These are phyloP conservation scores for Dioctria rufipes DNA, from an alignment of 2,888 invertebrate species.

Conservation along the genomic window DNA sequence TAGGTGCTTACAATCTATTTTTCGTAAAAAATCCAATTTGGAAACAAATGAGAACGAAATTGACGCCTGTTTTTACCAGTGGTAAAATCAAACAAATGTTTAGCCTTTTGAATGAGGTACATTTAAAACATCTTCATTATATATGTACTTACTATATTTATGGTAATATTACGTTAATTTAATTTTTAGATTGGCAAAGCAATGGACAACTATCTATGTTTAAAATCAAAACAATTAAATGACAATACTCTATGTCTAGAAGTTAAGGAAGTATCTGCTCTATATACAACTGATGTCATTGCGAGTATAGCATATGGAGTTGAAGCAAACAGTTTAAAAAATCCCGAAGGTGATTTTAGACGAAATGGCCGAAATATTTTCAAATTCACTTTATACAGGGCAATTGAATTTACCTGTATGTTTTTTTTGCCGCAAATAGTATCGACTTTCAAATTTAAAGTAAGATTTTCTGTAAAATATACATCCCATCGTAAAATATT, in stretches of 20 bases:
- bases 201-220: conserved; percentile 63
- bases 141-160: too few relatives aligned
- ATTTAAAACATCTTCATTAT: too few relatives aligned
- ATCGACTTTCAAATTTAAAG: conserved; percentile 62
- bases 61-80: conserved; percentile 72
- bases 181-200: conserved; percentile 64
- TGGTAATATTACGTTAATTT: background rate
- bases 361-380: conserved; percentile 64
- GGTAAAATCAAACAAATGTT: conserved; percentile 64
- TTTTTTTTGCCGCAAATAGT: conserved; percentile 68
- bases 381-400: conserved; percentile 61
- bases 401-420: conserved; percentile 64
- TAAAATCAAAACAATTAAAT: conserved; percentile 63
- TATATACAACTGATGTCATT: conserved; percentile 71
- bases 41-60: conserved; percentile 70
- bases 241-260: conserved; percentile 26
- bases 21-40: conserved; percentile 71
- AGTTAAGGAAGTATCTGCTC: conserved; percentile 64
- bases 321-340: conserved; percentile 70
- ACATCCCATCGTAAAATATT: background rate
- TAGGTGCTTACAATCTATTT: conserved; percentile 72
- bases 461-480: conserved; percentile 54
- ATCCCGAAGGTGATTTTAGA: conserved; percentile 71
- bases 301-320: conserved; percentile 72
- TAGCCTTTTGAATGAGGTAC: conserved; percentile 53